Base-by-base conservation (phyloP, 2,113 vertebrate genomes). In the Heterocephalus glaber region DNA sequence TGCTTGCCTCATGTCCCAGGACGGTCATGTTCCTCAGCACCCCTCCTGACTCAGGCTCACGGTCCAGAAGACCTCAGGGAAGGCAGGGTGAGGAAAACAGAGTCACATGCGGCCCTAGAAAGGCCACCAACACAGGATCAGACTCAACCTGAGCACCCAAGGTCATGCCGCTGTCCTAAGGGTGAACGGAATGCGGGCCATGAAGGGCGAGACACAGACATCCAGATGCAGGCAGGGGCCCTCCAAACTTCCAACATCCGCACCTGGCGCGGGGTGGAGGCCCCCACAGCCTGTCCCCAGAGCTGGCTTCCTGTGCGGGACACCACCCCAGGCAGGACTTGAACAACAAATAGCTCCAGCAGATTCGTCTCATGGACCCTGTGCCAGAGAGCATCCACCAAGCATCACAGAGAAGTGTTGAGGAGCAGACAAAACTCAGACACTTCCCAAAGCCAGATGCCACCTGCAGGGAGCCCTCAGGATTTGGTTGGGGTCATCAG, bases 11-110 rank as follows among this genome's bases (percentile, higher is more conserved):
- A 65, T 38, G 22, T 19, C 30, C 5, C 17, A 16, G 81, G 30
- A 17, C 5, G 2, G 4, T 1, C 1, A 0, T 10, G 3, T 38
- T 84, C 54, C 66, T n/a, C 0, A 2, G 22, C 1, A 17, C 8
- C 1, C 38, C n/a, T 19, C 58, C 66, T 0, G 16, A 19, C 1
- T 38, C 19, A 16, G 85, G 30, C 16, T 33, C 68, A 26, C 86
- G 6, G 30, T 52, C n/a, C n/a, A n/a, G 20, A 20, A 17, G 52
- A 35, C 22, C 19, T 28, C 83, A 19, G 0, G 0, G 41, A 6
- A 30, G 35, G 41, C 41, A 41, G n/a, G 11, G 26, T 2, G 2
- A 10, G 58, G 52, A 49, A 22, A 22, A 70, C 9, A 1, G 5
- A 22, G 76, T 38, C 76, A 60, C 52, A 17, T 7, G 0, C 0